Percentiles rank a stretch among this genome's conserved stretches.
Conservation (phyloP, 2,113 vertebrate genomes). For the Heterocephalus glaber region DNA sequence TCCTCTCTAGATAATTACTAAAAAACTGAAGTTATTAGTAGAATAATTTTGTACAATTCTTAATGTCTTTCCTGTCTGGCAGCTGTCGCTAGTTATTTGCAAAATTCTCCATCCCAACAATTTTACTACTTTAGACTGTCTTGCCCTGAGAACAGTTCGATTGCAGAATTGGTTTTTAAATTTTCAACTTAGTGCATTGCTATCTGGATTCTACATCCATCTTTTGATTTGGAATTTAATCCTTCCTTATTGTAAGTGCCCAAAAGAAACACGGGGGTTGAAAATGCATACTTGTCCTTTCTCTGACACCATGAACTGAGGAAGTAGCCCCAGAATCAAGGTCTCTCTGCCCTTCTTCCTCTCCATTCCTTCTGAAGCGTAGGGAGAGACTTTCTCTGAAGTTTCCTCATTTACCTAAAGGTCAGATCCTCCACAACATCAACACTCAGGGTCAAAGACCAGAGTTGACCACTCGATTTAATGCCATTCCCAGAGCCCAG, state of each 20-base stretch:
- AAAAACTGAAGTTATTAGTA: slow-evolving; percentile 50
- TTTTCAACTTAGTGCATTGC: neutral
- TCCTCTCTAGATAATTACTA: slow-evolving; percentile 43
- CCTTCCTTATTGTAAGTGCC: neutral
- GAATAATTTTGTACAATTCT: neutral
- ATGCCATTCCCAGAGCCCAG: neutral
- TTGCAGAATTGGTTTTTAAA: neutral
- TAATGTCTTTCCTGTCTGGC: neutral
- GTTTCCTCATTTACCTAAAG: neutral
- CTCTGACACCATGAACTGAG: neutral
- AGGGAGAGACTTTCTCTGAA: neutral
- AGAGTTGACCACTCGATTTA: neutral
- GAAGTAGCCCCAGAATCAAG: neutral
- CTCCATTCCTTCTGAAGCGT: neutral
- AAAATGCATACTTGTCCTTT: neutral
- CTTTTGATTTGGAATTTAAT: slow-evolving; percentile 41
- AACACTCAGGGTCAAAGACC: neutral
- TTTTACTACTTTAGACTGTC: neutral
- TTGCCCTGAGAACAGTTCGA: neutral
- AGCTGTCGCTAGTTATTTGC: slow-evolving; percentile 6
- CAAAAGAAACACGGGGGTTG: neutral
- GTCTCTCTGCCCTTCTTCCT: neutral
- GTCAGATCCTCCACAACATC: neutral
- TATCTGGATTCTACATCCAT: neutral
- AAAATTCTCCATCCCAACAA: slow-evolving; percentile 13